Percentiles rank a stretch among this genome's conserved stretches.
These are phyloP conservation scores for Aphelenchoides besseyi DNA, from an alignment of 1,140 invertebrate species.

Conservation along the genomic window DNA sequence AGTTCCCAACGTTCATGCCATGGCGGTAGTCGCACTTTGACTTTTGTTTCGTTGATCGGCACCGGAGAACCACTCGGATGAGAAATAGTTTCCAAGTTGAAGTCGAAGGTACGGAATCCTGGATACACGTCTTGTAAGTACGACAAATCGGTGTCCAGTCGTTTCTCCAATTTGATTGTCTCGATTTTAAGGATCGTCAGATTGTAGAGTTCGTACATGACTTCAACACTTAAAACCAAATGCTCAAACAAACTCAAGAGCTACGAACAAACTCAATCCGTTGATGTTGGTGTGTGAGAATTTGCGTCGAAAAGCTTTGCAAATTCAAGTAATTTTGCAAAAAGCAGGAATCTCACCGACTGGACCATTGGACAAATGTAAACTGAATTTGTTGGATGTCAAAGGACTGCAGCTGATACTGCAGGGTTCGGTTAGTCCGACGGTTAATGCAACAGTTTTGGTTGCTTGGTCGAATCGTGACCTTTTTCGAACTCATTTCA, in stretches of 20 bases:
- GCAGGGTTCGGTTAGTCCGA: conserved; percentile 50
- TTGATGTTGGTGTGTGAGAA: conserved; percentile 48
- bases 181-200: conserved; percentile 84
- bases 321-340: conserved; percentile 41
- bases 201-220: conserved; percentile 87
- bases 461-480: background rate
- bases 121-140: conserved; percentile 88
- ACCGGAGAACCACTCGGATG: conserved; percentile 73
- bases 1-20: conserved; percentile 58
- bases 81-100: conserved; percentile 82
- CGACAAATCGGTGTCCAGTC: conserved; percentile 81
- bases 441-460: conserved; percentile 27
- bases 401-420: conserved; percentile 48
- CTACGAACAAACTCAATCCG: conserved; percentile 55
- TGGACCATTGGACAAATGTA: conserved; percentile 21
- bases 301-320: conserved; percentile 39
- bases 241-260: background rate
- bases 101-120: conserved; percentile 86
- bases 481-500: background rate
- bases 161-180: conserved; percentile 83
- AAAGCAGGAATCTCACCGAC: conserved; percentile 40
- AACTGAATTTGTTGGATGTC: conserved; percentile 36
- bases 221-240: conserved; percentile 73
- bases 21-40: conserved; percentile 65
- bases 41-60: conserved; percentile 81